These are phyloP conservation scores for Ptychochromis oligacanthus DNA, from an alignment of 2,113 vertebrate species.

Conservation along the genomic window DNA sequence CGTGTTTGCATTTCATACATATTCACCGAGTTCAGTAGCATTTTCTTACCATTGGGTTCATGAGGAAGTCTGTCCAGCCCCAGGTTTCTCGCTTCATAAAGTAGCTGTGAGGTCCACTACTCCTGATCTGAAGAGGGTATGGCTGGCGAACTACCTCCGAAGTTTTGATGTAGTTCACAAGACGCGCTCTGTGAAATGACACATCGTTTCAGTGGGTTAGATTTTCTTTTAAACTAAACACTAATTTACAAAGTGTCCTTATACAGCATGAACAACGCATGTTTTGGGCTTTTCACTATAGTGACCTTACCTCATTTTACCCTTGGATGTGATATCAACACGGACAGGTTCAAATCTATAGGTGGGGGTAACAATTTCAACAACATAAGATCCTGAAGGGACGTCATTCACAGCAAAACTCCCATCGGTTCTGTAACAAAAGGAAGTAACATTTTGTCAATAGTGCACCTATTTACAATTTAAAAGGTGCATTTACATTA, in stretches of 20 bases:
- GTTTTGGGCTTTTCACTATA: neutral
- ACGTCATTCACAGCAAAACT: slow-evolving; percentile 97
- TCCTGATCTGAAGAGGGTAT: slow-evolving; percentile 94
- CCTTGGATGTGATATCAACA: slow-evolving; percentile 99
- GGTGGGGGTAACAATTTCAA: slow-evolving; percentile 91
- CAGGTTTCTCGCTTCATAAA: slow-evolving; percentile 98
- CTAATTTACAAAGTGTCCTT: neutral
- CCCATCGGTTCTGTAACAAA: slow-evolving; percentile 89
- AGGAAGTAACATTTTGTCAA: neutral
- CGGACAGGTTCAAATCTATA: slow-evolving; percentile 93
- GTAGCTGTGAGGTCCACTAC: slow-evolving; percentile 89
- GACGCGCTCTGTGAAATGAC: slow-evolving; percentile 85
- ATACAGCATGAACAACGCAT: neutral
- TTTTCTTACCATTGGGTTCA: slow-evolving; percentile 96
- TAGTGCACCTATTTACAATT: neutral
- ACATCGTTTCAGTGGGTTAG: neutral
- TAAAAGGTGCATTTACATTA: neutral
- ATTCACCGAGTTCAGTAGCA: neutral
- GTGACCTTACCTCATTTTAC: slow-evolving; percentile 93
- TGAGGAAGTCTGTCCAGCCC: slow-evolving; percentile 99
- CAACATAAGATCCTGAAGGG: slow-evolving; percentile 95
- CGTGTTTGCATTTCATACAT: neutral
- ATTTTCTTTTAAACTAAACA: neutral
- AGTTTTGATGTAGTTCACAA: slow-evolving; percentile 97
- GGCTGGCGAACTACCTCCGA: slow-evolving; percentile 94